Conservation (phyloP, 2,113 vertebrate genomes). For the Chloropsis hardwickii region DNA sequence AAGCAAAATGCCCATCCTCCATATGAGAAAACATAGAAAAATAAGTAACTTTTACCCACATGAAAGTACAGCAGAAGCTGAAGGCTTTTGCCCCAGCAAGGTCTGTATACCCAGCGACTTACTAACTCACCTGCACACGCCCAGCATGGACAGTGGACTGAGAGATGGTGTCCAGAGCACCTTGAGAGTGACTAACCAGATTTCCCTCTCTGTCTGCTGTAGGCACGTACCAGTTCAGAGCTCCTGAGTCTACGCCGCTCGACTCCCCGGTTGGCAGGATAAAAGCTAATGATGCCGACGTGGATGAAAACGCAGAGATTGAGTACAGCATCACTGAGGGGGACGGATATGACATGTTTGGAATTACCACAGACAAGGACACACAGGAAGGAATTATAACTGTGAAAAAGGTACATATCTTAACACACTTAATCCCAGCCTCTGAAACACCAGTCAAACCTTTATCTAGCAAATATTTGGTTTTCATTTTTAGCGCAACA, state of each 20-base stretch:
- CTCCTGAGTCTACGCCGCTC: conserved; percentile 77
- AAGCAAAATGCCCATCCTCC: not conserved
- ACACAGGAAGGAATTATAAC: conserved; percentile 90
- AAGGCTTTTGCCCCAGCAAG: not conserved
- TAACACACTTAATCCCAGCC: not conserved
- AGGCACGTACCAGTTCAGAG: conserved; percentile 90
- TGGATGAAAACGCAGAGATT: conserved; percentile 88
- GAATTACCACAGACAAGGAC: conserved; percentile 82
- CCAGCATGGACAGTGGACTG: not conserved
- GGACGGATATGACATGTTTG: conserved; percentile 87
- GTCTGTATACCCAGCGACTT: not conserved
- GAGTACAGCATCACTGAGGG: conserved; percentile 87
- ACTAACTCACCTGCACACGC: not conserved
- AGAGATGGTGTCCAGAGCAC: not conserved
- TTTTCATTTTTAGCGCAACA: not conserved
- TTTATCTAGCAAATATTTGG: not conserved
- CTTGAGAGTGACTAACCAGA: not conserved
- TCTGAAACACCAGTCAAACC: not conserved
- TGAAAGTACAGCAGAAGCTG: not conserved
- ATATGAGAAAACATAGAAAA: not conserved
- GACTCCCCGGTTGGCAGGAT: conserved; percentile 82
- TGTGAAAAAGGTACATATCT: conserved; percentile 83
- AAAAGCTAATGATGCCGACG: conserved; percentile 85
- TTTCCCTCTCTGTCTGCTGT: not conserved
- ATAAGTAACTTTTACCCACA: not conserved